Evolutionary conservation across 2,113 vertebrate genomes (phyloP).

Genomic region (Antigone vipio): DNA sequence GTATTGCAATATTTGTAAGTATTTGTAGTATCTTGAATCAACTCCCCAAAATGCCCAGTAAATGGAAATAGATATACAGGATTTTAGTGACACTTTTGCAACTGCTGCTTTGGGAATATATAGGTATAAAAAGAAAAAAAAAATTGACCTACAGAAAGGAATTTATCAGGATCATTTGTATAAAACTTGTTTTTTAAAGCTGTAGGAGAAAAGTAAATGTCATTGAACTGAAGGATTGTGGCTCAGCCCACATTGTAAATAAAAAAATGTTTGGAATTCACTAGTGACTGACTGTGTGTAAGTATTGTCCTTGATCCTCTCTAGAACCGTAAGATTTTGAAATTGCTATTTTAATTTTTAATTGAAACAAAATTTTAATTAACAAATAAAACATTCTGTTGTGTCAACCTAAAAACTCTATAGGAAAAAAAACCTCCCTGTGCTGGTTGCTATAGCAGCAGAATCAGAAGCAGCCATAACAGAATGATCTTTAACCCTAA

Average conservation of each 20-base stretch:
- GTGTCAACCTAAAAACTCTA: neutral
- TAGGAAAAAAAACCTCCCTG: neutral
- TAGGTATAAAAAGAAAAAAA: neutral
- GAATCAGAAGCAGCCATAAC: conserved; percentile 3
- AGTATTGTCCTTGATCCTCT: neutral
- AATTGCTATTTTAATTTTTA: neutral
- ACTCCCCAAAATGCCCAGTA: neutral
- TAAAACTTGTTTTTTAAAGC: neutral
- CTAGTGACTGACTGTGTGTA: neutral
- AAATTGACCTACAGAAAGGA: neutral
- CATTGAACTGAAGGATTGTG: neutral
- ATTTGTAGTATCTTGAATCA: neutral
- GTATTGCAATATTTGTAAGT: neutral
- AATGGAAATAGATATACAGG: neutral
- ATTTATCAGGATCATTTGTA: neutral
- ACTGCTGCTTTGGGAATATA: neutral
- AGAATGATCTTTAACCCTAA: conserved; percentile 17
- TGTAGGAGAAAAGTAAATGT: neutral
- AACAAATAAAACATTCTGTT: neutral
- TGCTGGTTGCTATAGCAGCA: conserved; percentile 53
- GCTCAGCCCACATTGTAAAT: neutral
- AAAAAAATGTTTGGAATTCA: neutral
- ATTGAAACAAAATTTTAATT: neutral
- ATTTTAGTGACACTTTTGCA: neutral
- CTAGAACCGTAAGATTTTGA: neutral